Base-by-base conservation (phyloP, 2,797 vertebrate species). In the Malurus leucopterus region DNA sequence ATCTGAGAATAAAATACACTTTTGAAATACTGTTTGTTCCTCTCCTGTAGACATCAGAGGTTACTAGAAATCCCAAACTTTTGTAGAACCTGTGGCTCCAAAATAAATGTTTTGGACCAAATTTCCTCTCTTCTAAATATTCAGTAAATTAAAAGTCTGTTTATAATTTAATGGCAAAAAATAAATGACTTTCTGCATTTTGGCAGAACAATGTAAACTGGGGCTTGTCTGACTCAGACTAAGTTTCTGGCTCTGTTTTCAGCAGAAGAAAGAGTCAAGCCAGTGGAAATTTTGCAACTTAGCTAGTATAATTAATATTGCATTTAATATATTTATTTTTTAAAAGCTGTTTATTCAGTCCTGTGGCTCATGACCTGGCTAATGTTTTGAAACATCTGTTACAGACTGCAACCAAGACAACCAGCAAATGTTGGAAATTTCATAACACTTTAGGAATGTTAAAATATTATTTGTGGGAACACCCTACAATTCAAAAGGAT, bases 371-470 rank as follows among this genome's bases (percentile, higher is more conserved):
- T 78, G 89, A 90, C 89, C 90, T 90, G 59, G 63, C 67, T 85
- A 80, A 67, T 58, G 80, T 91, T 95, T 91, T 91, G 67, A 91
- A 90, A 92, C 89, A 92, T 94, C 89, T 95, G 84, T 89, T 94
- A 51, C 46, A 8, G 22, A 26, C 49, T 91, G 82, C 55, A 93
- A 89, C 91, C 70, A 90, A 86, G 89, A 71, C 79, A 95, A 91
- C 87, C 30, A 89, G 47, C 34, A 89, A 92, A 90, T 61, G 24
- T 43, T 95, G 58, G 51, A 87, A 81, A 90, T 90, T 94, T 90
- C 63, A 65, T 94, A 92, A 93, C 38, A 36, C 51, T 83, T 81
- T 27, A 84, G 84, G 90, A 92, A 95, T 88, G 92, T 55, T 86
- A 68, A 91, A 86, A 82, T 53, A 69, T 81, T 93, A 44, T 90